These are phyloP conservation scores for Gymnothorax reevesii DNA, from an alignment of 2,797 vertebrate genomes.

Conservation along the genomic window DNA sequence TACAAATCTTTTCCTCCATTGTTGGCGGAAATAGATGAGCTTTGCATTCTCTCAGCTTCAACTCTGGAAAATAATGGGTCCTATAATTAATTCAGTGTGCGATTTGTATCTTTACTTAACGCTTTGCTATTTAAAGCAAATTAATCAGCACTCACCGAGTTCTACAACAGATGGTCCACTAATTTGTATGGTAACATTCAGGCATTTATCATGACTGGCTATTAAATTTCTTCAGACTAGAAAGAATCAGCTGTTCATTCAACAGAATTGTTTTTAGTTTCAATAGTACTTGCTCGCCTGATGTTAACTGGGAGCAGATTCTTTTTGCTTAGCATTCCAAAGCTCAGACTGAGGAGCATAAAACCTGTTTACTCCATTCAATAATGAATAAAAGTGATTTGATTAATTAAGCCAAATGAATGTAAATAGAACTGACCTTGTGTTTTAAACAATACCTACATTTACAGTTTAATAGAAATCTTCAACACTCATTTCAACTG, in stretches of 20 bases:
- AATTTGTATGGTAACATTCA: conserved; percentile 29
- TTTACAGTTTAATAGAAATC: neutral
- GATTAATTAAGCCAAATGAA: neutral
- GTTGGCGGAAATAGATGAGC: conserved; percentile 20
- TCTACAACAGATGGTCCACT: conserved; percentile 30
- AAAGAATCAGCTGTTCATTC: conserved; percentile 3
- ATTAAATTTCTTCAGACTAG: conserved; percentile 4
- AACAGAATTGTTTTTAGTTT: neutral
- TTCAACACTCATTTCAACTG: neutral
- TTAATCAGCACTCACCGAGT: conserved; percentile 24
- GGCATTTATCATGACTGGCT: conserved; percentile 11
- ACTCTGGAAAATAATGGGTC: conserved; percentile 16
- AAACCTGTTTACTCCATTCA: neutral
- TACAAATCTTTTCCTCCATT: neutral
- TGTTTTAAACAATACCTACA: neutral
- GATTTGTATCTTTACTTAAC: conserved; percentile 30
- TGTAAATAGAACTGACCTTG: neutral
- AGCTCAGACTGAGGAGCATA: neutral
- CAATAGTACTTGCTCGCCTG: neutral
- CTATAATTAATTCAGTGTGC: conserved; percentile 13
- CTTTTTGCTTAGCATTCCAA: neutral
- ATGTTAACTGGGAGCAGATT: neutral
- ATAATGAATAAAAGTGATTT: neutral
- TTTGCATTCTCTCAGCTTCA: conserved; percentile 16
- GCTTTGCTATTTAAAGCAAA: conserved; percentile 23